Evolutionary conservation across 1,140 invertebrate species (phyloP).

Genomic region (Anastrepha obliqua): DNA sequence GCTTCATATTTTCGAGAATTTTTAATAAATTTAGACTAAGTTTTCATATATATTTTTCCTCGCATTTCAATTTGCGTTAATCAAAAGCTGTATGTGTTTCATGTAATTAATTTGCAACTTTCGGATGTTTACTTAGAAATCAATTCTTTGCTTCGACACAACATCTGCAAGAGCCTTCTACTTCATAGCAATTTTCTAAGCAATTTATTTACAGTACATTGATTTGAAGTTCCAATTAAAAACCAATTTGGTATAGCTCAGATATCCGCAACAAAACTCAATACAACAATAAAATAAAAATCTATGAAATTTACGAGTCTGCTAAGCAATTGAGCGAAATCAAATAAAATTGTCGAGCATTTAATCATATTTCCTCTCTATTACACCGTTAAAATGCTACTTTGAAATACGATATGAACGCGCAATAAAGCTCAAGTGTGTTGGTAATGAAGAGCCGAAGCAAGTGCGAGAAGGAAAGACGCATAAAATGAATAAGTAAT

Average conservation of each 20-base stretch:
- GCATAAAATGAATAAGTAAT: not conserved
- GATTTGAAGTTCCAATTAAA: constrained; percentile 32
- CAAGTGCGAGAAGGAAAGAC: not conserved
- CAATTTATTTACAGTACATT: constrained; percentile 3
- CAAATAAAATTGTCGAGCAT: constrained; percentile 42
- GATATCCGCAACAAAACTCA: not conserved
- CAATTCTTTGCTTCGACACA: not conserved
- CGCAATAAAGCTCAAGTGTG: not conserved
- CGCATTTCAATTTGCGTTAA: not conserved
- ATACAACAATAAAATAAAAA: not conserved
- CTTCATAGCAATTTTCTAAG: not conserved
- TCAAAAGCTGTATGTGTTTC: no score
- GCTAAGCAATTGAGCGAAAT: constrained; percentile 36
- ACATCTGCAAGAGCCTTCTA: not conserved
- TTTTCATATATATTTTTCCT: no score
- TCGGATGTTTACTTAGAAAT: not conserved
- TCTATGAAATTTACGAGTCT: constrained; percentile 29
- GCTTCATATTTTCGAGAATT: no score
- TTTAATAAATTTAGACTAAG: no score
- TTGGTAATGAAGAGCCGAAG: not conserved
- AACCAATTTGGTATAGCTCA: constrained; percentile 21
- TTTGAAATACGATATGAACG: constrained; percentile 17
- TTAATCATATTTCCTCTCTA: constrained; percentile 48
- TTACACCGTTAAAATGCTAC: constrained; percentile 33
- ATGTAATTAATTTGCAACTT: not conserved